Percentiles rank a stretch among this genome's conserved stretches.
These are phyloP conservation scores for Diuraphis noxia DNA, from an alignment of 1,140 invertebrate genomes.

Conservation along the genomic window DNA sequence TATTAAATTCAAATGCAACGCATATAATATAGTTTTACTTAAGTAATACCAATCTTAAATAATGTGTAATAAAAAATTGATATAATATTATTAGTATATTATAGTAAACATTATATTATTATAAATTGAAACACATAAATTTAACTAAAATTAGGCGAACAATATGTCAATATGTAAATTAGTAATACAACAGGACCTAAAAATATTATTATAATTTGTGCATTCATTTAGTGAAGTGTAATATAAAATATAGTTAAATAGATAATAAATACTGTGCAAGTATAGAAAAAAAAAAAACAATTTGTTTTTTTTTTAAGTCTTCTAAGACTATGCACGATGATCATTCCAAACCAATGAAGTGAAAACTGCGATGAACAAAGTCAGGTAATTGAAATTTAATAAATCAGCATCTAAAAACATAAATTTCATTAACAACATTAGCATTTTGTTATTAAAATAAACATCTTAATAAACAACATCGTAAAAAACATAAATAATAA, in stretches of 20 bases:
- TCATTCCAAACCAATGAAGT: constrained; percentile 41
- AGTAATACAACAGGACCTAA: neutral
- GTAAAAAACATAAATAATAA: neutral
- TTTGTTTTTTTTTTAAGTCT: constrained; percentile 13
- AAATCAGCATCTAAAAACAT: constrained; percentile 28
- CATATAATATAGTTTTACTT: neutral
- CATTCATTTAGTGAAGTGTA: neutral
- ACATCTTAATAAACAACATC: neutral
- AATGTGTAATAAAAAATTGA: constrained; percentile 15
- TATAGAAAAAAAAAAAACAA: constrained; percentile 29
- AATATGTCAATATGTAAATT: neutral
- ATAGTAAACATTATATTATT: neutral
- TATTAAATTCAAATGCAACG: neutral
- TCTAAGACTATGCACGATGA: neutral
- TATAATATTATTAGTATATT: constrained; percentile 1
- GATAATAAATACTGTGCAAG: neutral
- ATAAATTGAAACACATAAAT: neutral
- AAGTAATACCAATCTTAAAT: neutral
- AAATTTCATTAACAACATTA: neutral
- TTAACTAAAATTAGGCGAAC: neutral
- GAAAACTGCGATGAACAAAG: neutral
- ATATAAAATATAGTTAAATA: neutral
- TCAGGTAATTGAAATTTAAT: constrained; percentile 8
- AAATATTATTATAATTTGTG: neutral
- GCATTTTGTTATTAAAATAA: neutral